Base-by-base conservation (phyloP, 2,888 invertebrate genomes). In the Anthophora plumipes region DNA sequence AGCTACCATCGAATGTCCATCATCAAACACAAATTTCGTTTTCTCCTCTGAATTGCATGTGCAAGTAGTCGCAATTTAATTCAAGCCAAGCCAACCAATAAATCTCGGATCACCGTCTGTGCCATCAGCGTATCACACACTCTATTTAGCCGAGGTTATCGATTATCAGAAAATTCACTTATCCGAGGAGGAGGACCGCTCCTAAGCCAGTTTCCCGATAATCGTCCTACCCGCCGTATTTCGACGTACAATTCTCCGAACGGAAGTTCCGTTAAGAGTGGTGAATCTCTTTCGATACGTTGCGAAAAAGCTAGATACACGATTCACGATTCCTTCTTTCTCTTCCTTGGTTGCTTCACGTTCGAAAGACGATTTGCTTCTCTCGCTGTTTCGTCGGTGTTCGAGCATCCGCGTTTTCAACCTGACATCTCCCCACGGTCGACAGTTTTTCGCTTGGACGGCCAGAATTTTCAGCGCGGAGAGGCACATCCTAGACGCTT, bases 381-480 rank as follows among this genome's bases (percentile, higher is more conserved):
- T 41, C n/a, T n/a, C 52, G 20, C 14, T 11, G 63, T 0, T 50
- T n/a, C 11, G 22, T 12, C n/a, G 11, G 20, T 12, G 48, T 41
- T 63, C 50, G 57, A 64, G 50, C 43, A 50, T 39, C 14, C 66
- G 54, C 43, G 59, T 46, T 66, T 46, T 60, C 66, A 46, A 54
- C 37, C 48, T 39, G 59, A 48, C 57, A 14, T 46, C 43, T 64
- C 43, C 59, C 63, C 22, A 25, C 39, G 52, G 57, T 46, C 57
- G 82, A 68, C 70, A 59, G 73, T 85, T 82, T 78, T 57, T 64
- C 78, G 66, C 72, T 67, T 61, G 78, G 69, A 25, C 61, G 74
- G 52, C n/a, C 22, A 39, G 52, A 68, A 66, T 77, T 68, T 68
- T 70, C 73, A 70, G 25, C 59, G 43, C 50, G 57, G 22, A 59